Conservation (phyloP, 1,140 invertebrate species). For the Stegodyphus mimosarum region DNA sequence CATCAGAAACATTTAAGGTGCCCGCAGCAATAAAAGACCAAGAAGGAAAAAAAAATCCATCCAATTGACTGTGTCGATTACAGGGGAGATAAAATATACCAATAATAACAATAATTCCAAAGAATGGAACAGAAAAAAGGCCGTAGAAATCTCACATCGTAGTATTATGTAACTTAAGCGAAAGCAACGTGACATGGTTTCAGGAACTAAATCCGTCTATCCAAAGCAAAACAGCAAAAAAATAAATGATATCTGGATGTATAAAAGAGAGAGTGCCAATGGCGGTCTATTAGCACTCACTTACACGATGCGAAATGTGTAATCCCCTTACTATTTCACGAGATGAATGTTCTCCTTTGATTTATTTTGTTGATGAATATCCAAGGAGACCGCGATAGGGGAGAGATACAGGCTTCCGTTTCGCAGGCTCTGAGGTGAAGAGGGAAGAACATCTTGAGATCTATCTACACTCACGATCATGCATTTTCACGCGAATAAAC, state of each 20-base stretch:
- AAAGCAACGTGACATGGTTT: constrained; percentile 28
- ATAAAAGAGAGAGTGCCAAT: neutral
- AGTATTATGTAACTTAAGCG: neutral
- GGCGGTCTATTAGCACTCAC: constrained; percentile 36
- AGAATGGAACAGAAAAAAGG: neutral
- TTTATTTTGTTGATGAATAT: constrained; percentile 11
- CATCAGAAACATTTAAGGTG: too few species aligned
- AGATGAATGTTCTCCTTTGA: neutral
- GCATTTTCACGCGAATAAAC: too few species aligned
- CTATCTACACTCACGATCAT: neutral
- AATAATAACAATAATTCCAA: constrained; percentile 1
- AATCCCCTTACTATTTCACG: constrained; percentile 21
- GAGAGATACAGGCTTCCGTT: neutral
- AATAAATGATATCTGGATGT: neutral
- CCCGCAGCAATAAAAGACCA: too few species aligned
- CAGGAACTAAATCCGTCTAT: neutral
- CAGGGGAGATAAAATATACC: neutral
- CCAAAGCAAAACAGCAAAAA: constrained; percentile 3
- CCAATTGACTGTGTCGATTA: neutral
- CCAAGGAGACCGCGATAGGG: neutral
- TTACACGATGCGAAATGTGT: constrained; percentile 8
- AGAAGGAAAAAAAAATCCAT: too few species aligned
- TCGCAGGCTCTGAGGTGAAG: neutral
- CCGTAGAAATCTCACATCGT: neutral
- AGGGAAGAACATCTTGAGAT: neutral